Evolutionary conservation across 2,888 invertebrate species (phyloP), one percentile per base, ranked within the genome.

Genomic region (Amblyjoppa proteus): DNA sequence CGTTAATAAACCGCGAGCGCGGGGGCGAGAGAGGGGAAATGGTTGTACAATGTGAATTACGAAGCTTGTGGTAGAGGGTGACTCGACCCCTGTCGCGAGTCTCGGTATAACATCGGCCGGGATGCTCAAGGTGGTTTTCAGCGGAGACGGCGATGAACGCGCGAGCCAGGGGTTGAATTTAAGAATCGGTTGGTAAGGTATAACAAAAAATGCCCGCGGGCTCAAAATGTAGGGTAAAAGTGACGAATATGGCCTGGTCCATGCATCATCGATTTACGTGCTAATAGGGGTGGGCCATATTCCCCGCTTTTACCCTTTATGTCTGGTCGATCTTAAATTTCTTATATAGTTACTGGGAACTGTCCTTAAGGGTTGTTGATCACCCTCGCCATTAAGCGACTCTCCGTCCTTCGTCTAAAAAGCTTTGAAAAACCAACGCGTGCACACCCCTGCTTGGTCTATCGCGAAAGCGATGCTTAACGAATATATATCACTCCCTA

Each of bases 401-500:
- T 53, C 58, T 49, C 66, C 41, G 51, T 38, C 51, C 51, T 25
- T 31, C 20, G 75, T 51, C 61, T 20, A 49, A 13, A 49, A 41
- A 73, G 66, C 31, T 28, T 87, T 84, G 88, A 90, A 91, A 89
- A 89, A 87, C 88, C 87, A 84, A 87, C 86, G 61, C 45, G 28
- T 45, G 41, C 4, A 28, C 11, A 7, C 73, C 81, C 74, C 90
- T 91, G 90, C 90, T 92, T 92, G 91, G 91, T 92, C 90, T 91
- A 91, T 92, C 92, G 91, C 84, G 91, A 90, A 92, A 92, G 90
- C 91, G 88, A 92, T 92, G 91, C 88, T 64, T 91, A 91, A 92
- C 91, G 91, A 89, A 90, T 88, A 91, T 93, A 91, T 88, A 91
- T 92, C 91, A 88, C 81, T 70, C 84, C 87, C 78, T 86, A 71